Evolutionary conservation across 2,113 vertebrate species (phyloP).

Genomic region (Campylomormyrus tamandua): DNA sequence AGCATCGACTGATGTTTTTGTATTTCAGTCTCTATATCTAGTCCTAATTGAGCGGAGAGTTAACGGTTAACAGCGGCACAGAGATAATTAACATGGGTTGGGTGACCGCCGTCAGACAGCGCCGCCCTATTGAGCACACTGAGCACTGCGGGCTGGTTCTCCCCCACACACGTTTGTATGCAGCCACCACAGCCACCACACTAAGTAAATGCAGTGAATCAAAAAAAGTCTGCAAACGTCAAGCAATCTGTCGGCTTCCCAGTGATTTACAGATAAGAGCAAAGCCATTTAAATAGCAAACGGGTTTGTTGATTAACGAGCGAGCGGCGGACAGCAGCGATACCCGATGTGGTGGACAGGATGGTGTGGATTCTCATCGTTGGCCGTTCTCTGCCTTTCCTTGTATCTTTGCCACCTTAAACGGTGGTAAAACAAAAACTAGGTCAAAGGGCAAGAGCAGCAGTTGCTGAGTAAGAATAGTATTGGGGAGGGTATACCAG

Average conservation of each 20-base stretch:
- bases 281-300: neutral
- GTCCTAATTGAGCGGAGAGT: neutral
- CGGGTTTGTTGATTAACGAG: neutral
- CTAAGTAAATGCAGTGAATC: neutral
- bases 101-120: neutral
- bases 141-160: neutral
- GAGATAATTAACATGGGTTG: neutral
- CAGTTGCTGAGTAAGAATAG: neutral
- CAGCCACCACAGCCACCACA: neutral
- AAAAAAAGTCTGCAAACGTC: neutral
- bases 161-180: neutral
- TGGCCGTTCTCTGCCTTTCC: neutral
- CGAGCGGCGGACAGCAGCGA: neutral
- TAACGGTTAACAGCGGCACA: neutral
- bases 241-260: neutral
- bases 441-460: neutral
- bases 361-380: slow-evolving; percentile 28
- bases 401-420: neutral
- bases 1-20: neutral
- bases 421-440: neutral
- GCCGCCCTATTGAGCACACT: neutral
- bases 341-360: slow-evolving; percentile 37
- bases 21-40: neutral
- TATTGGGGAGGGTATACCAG: neutral
- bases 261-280: neutral